Evolutionary conservation across 2,113 vertebrate species (phyloP).

Genomic region (Alethe castanea): DNA sequence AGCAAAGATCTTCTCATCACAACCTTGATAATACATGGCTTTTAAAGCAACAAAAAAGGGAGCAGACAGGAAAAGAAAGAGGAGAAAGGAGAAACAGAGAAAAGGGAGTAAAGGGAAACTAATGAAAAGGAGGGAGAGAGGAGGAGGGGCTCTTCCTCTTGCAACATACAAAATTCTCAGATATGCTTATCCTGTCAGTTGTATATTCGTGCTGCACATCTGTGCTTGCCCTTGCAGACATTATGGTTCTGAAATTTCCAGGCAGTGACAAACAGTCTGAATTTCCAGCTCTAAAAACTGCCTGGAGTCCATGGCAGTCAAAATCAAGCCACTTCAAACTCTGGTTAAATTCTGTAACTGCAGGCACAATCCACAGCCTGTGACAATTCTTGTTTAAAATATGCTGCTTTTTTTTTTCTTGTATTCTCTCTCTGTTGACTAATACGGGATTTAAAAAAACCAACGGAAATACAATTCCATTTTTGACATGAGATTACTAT

Average conservation of each 20-base stretch:
- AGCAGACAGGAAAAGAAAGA: neutral
- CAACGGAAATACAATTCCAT: slow-evolving; percentile 13
- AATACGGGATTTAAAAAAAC: neutral
- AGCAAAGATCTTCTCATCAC: slow-evolving; percentile 42
- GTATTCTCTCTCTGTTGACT: neutral
- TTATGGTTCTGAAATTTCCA: neutral
- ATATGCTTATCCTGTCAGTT: neutral
- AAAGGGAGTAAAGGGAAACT: slow-evolving; percentile 35
- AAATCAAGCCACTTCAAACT: neutral
- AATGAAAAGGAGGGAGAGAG: slow-evolving; percentile 15
- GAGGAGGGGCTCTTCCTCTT: slow-evolving; percentile 14
- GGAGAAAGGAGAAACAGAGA: slow-evolving; percentile 29
- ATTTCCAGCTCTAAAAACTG: neutral
- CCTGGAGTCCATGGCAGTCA: neutral
- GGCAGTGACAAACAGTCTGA: neutral
- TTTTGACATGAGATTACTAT: slow-evolving; percentile 31
- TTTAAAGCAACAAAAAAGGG: slow-evolving; percentile 52
- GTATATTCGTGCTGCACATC: neutral
- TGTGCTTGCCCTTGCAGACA: neutral
- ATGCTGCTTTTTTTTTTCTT: neutral
- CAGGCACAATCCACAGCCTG: neutral
- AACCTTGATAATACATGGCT: slow-evolving; percentile 38
- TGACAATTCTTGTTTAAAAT: neutral
- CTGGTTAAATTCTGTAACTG: neutral
- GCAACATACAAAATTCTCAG: neutral